Evolutionary conservation across 2,113 vertebrate genomes (phyloP), one percentile per base, ranked within the genome.

Genomic region (Ellobius talpinus): DNA sequence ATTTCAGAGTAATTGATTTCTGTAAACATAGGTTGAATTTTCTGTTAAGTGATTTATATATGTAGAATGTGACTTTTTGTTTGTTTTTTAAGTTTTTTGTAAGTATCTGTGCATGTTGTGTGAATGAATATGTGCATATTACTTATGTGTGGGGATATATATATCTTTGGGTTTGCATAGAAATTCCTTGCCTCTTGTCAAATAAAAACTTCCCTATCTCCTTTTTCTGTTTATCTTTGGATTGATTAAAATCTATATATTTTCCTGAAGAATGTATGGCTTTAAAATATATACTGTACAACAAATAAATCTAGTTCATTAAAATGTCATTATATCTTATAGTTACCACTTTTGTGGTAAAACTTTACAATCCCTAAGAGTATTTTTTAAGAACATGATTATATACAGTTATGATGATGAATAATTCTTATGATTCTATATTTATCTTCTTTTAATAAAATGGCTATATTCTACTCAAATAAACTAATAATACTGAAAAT

Each of bases 1-100:
- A 61, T 87, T 85, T 45, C 90, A 81, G 36, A 90, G 96, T 88
- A 88, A 55, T 13, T 76, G 66, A 65, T 79, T 95, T 93, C 33
- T 24, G 93, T 66, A 66, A 4, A n/a, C 7, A 42, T 90, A 66
- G 19, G 65, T 19, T 90, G 23, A 92, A 45, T 13, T 39, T 33
- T 5, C 55, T 14, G 5, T 58, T 89, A 73, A 5, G 39, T 31
- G 42, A 61, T 85, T 52, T 86, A 65, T 73, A 89, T 0, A 70
- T 29, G 6, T 73, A 68, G 5, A 89, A 68, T 55, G 6, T 90
- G 31, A 63, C 63, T 68, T 66, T 85, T 47, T 26, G 19, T 58
- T 47, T 63, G 23, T 70, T 87, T 5, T n/a, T n/a, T 77, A 12
- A 81, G 3, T 7, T 63, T 84, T 1, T 26, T 61, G 36, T 81